These are phyloP conservation scores for Mactra quadrangularis DNA, from an alignment of 1,140 invertebrate species.

Conservation along the genomic window DNA sequence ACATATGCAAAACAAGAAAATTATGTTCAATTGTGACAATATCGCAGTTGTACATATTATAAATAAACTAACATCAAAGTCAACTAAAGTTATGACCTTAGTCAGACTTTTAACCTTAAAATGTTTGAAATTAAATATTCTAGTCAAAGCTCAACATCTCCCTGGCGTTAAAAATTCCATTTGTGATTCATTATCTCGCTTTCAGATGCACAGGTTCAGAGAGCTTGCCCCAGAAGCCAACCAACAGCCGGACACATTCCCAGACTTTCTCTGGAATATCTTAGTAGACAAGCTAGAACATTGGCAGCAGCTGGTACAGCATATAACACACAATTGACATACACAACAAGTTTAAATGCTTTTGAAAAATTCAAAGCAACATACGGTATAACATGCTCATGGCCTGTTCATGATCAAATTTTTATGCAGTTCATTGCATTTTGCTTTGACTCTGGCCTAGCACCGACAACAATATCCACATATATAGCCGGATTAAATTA, in stretches of 20 bases:
- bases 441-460: not conserved
- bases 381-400: not conserved
- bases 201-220: conserved; percentile 38
- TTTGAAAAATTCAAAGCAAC: conserved; percentile 15
- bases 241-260: not conserved
- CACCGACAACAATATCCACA: not conserved
- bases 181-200: conserved; percentile 48
- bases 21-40: conserved; percentile 44
- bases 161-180: conserved; percentile 16
- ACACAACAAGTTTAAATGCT: not conserved
- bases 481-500: not conserved
- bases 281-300: not conserved
- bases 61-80: conserved; percentile 30
- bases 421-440: not conserved
- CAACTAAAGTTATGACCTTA: conserved; percentile 16
- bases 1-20: conserved; percentile 21
- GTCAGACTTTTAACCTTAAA: conserved; percentile 7
- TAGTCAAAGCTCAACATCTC: conserved; percentile 28
- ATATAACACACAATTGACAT: conserved; percentile 10
- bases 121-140: conserved; percentile 16
- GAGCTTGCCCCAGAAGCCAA: conserved; percentile 13
- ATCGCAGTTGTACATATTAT: conserved; percentile 12
- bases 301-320: not conserved
- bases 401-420: not conserved
- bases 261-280: conserved; percentile 32